phyloP scores from a whole-genome alignment of 2,113 vertebrate genomes.

The Spilogale gracilis region DNA sequence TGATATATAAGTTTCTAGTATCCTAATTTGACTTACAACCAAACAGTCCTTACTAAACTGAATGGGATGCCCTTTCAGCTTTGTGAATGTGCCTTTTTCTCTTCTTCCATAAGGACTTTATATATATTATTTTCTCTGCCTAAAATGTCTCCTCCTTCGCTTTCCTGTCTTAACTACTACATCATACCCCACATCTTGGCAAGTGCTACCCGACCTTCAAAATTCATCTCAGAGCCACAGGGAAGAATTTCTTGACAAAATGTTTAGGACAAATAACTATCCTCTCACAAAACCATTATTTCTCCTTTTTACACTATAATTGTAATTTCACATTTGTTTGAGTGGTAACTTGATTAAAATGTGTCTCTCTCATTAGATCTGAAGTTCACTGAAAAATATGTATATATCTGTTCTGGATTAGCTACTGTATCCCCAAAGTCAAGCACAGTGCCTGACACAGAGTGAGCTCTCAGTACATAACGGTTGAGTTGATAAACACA shows the following conservation, averaged over 20 bases:
- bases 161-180: not conserved
- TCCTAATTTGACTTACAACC: conserved; percentile 3
- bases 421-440: not conserved
- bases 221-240: not conserved
- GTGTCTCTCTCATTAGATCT: not conserved
- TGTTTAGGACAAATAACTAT: not conserved
- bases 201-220: not conserved
- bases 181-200: not conserved
- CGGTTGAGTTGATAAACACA: not conserved
- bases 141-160: too few species aligned
- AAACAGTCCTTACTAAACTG: not conserved
- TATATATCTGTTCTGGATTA: not conserved
- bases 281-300: not conserved
- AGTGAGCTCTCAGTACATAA: not conserved
- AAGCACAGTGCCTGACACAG: not conserved
- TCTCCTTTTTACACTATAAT: not conserved
- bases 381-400: not conserved
- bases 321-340: not conserved
- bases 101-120: not conserved
- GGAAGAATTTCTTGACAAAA: not conserved
- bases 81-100: not conserved
- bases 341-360: not conserved
- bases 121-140: not conserved
- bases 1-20: conserved; percentile 18
- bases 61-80: not conserved